Percentiles rank a stretch among this genome's conserved stretches.
phyloP scores from a whole-genome alignment of 2,113 vertebrate genomes.

The Lathamus discolor region DNA sequence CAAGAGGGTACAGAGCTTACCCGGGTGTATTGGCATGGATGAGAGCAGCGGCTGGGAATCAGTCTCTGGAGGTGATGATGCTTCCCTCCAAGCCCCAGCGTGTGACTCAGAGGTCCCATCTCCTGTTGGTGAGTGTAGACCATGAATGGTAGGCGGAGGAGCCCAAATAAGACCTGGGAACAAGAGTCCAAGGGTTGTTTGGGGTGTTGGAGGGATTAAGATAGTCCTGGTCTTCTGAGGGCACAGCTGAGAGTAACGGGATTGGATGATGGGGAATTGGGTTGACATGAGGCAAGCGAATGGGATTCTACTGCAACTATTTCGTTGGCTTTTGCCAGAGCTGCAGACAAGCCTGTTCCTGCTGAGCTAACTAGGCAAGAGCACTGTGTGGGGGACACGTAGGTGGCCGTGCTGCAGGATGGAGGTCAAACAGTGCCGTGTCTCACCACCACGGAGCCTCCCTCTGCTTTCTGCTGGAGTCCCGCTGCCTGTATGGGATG shows the following conservation, averaged over 20 bases:
- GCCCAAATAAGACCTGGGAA: neutral
- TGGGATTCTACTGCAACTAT: neutral
- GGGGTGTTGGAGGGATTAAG: neutral
- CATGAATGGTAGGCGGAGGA: neutral
- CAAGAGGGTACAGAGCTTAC: neutral
- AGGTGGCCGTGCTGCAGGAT: neutral
- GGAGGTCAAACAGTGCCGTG: neutral
- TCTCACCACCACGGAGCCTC: accelerated
- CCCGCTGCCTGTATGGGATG: neutral
- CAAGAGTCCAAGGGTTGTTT: neutral
- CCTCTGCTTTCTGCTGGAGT: neutral
- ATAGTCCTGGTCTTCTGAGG: neutral
- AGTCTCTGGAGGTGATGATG: accelerated
- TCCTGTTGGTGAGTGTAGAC: neutral
- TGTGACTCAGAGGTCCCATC: neutral
- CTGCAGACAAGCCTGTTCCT: neutral
- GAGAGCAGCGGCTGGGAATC: neutral
- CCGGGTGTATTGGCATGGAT: neutral
- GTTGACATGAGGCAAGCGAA: neutral
- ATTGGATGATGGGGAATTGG: neutral
- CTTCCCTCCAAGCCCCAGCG: neutral
- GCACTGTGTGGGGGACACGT: accelerated
- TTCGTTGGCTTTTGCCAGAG: neutral
- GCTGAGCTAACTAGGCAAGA: neutral
- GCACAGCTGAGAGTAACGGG: accelerated